A percentile compares a stretch with the other conserved stretches of the same genome.
Conservation (phyloP, 1,140 invertebrate genomes). For the Meloidogyne hapla region DNA sequence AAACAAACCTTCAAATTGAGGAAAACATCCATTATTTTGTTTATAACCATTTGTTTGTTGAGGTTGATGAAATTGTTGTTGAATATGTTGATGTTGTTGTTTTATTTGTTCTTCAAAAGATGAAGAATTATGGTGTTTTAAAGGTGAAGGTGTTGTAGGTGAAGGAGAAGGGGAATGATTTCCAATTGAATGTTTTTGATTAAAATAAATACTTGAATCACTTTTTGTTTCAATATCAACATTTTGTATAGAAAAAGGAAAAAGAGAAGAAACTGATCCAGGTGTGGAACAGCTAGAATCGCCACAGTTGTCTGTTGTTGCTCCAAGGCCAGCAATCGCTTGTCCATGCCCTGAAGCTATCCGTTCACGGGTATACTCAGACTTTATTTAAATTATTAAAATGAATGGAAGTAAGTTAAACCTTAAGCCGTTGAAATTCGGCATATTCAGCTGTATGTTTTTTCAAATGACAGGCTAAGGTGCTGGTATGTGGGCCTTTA, state of each 20-base stretch:
- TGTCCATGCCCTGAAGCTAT: neutral
- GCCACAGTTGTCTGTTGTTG: neutral
- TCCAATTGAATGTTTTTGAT: neutral
- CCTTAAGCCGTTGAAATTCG: slow-evolving; percentile 62
- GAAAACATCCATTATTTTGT: slow-evolving; percentile 5
- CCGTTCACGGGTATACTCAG: slow-evolving; percentile 29
- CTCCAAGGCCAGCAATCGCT: neutral
- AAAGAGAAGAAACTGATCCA: neutral
- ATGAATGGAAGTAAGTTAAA: neutral
- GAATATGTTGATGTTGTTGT: neutral
- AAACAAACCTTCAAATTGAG: neutral
- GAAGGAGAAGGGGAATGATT: slow-evolving; percentile 8
- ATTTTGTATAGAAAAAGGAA: slow-evolving; percentile 1
- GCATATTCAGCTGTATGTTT: slow-evolving; percentile 62
- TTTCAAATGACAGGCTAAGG: slow-evolving; percentile 61
- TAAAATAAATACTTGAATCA: neutral
- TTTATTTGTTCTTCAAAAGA: neutral
- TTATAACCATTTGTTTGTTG: neutral
- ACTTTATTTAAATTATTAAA: slow-evolving; percentile 4
- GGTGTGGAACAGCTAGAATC: slow-evolving; percentile 17
- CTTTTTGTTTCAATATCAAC: slow-evolving; percentile 2
- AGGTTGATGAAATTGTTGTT: neutral
- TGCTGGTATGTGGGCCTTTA: slow-evolving; percentile 62
- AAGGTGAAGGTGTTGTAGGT: neutral
- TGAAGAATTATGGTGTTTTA: neutral